Percentiles rank a stretch among this genome's conserved stretches.
These are phyloP conservation scores for Aphaenogaster floridana DNA, from an alignment of 1,140 invertebrate species.

Conservation along the genomic window DNA sequence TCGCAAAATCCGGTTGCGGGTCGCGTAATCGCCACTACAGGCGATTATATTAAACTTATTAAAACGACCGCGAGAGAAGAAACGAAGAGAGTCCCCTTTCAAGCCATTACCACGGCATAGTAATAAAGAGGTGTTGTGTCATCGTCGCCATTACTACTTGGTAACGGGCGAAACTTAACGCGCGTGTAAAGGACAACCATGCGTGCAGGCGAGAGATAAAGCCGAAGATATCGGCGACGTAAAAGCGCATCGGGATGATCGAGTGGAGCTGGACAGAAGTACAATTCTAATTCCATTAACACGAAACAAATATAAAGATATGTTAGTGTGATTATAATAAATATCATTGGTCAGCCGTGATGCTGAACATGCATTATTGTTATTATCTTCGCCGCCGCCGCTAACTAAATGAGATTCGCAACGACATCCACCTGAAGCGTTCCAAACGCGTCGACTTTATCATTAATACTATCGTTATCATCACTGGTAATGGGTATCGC, in stretches of 20 bases:
- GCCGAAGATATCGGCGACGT: conserved; percentile 34
- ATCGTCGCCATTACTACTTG: conserved; percentile 69
- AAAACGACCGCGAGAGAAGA: conserved; percentile 46
- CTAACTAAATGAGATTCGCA: background rate
- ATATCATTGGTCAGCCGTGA: conserved; percentile 49
- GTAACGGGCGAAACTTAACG: conserved; percentile 53
- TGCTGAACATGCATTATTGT: conserved; percentile 76
- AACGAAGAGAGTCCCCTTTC: conserved; percentile 28
- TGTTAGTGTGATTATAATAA: conserved; percentile 77
- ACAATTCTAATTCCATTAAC: conserved; percentile 79
- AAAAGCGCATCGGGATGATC: conserved; percentile 62
- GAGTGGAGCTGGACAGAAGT: conserved; percentile 43
- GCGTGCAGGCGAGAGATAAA: conserved; percentile 39
- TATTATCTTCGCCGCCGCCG: conserved; percentile 71
- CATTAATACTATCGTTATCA: conserved; percentile 35
- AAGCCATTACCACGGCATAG: conserved; percentile 69
- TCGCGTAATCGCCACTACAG: conserved; percentile 51
- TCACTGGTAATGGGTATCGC: background rate
- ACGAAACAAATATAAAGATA: conserved; percentile 69
- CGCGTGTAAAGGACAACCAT: conserved; percentile 11
- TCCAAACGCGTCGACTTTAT: background rate
- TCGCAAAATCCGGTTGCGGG: conserved; percentile 38
- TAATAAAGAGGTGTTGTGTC: conserved; percentile 77
- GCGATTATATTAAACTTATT: conserved; percentile 72
- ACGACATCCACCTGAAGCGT: background rate